Evolutionary conservation across 1,140 invertebrate species (phyloP).

Genomic region (Acromyrmex echinatior): DNA sequence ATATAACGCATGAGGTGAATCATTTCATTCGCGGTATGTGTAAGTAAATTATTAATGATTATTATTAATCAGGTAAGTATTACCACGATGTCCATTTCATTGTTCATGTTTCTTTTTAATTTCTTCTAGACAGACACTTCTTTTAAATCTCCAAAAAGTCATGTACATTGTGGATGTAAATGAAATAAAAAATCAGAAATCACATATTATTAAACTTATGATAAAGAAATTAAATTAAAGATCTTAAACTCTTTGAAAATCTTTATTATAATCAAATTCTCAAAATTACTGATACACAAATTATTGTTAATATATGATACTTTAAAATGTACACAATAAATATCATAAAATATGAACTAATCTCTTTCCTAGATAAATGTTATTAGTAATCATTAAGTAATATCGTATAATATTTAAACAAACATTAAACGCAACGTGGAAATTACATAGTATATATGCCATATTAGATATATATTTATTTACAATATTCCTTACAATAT

Average conservation of each 20-base stretch:
- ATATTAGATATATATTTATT: slow-evolving; percentile 33
- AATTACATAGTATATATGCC: neutral
- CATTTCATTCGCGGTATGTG: slow-evolving; percentile 39
- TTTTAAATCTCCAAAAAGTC: neutral
- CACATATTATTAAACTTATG: neutral
- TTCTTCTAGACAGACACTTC: neutral
- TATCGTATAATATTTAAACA: too few relatives aligned
- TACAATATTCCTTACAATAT: neutral
- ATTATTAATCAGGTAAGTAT: neutral
- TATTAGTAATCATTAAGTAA: neutral
- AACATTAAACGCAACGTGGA: neutral
- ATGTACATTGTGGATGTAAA: neutral
- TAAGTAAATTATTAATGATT: slow-evolving; percentile 25
- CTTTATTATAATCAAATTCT: neutral
- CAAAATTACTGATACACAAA: slow-evolving; percentile 26
- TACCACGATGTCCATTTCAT: neutral
- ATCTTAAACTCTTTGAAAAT: neutral
- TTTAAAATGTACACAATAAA: neutral
- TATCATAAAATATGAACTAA: neutral
- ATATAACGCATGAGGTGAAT: slow-evolving; percentile 43
- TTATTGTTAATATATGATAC: neutral
- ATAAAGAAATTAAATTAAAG: neutral
- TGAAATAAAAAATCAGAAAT: neutral
- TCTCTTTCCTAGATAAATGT: neutral
- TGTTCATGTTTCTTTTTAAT: neutral